Conservation (phyloP, 2,113 vertebrate genomes). For the Platichthys stellatus region DNA sequence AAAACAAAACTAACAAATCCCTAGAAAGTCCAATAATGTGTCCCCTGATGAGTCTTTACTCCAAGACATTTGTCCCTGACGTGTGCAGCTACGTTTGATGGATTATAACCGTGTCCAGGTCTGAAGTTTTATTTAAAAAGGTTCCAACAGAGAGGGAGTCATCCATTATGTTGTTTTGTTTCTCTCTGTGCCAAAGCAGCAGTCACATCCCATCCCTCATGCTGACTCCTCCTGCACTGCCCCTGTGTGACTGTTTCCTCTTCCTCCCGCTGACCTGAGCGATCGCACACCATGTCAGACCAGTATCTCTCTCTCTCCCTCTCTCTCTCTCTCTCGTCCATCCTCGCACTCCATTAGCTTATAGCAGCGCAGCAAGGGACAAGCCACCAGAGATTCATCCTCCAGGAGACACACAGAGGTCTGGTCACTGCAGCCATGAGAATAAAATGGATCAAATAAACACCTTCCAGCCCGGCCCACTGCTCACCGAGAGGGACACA, state of each 20-base stretch:
- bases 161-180: background rate
- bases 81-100: too few species aligned
- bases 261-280: slow-evolving; percentile 47
- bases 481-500: slow-evolving; percentile 33
- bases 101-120: too few species aligned
- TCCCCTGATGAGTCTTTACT: too few species aligned
- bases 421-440: slow-evolving; percentile 26
- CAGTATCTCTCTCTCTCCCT: slow-evolving; percentile 18
- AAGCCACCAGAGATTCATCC: slow-evolving; percentile 31
- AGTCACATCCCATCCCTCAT: slow-evolving; percentile 24
- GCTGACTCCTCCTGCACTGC: background rate
- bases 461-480: slow-evolving; percentile 13
- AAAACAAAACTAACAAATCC: too few species aligned
- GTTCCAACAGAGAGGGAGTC: too few species aligned
- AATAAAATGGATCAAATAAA: slow-evolving; percentile 54
- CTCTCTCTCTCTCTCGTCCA: slow-evolving; percentile 27
- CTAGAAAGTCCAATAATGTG: too few species aligned
- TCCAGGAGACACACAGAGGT: slow-evolving; percentile 29
- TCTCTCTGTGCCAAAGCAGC: background rate
- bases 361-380: slow-evolving; percentile 29
- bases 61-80: too few species aligned
- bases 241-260: slow-evolving; percentile 6
- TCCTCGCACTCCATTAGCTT: slow-evolving; percentile 42
- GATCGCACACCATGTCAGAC: slow-evolving; percentile 41
- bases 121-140: too few species aligned